phyloP scores from a whole-genome alignment of 1,140 invertebrate genomes.

The Conus betulinus region DNA sequence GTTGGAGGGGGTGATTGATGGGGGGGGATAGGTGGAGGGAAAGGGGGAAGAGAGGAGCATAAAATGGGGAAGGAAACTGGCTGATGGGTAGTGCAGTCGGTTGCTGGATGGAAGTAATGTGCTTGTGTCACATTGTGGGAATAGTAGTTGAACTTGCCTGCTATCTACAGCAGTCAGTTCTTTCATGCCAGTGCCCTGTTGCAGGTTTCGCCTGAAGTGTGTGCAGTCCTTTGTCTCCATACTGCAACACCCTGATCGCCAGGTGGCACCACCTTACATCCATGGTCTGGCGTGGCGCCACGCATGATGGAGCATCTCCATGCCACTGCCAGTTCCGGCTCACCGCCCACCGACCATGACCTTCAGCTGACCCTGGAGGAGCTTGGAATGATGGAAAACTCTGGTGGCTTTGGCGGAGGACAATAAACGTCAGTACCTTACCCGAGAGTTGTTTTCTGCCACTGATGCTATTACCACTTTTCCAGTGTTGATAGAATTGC shows the following conservation, averaged over 20 bases:
- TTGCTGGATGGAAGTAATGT: no score
- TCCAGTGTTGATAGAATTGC: neutral
- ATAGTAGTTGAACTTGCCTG: neutral
- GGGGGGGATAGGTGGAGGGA: no score
- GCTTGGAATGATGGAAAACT: slow-evolving; percentile 79
- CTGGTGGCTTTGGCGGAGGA: slow-evolving; percentile 86
- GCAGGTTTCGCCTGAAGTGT: slow-evolving; percentile 84
- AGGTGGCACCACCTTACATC: slow-evolving; percentile 85
- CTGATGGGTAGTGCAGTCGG: no score
- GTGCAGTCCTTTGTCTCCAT: slow-evolving; percentile 87
- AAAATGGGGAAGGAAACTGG: no score
- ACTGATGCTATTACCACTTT: no score
- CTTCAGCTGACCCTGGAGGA: slow-evolving; percentile 79
- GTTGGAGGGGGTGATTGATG: no score
- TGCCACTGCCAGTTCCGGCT: slow-evolving; percentile 26
- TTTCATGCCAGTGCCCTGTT: neutral
- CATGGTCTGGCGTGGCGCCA: slow-evolving; percentile 87
- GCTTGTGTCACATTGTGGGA: no score
- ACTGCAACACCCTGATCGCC: slow-evolving; percentile 83
- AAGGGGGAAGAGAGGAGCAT: no score
- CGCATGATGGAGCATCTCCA: slow-evolving; percentile 71
- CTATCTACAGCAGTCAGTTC: neutral
- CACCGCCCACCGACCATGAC: slow-evolving; percentile 59
- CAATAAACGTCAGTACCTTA: slow-evolving; percentile 78
- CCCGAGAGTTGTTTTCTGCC: neutral